Conservation (phyloP, 2,888 invertebrate genomes). For the Caenorhabditis sp. region DNA sequence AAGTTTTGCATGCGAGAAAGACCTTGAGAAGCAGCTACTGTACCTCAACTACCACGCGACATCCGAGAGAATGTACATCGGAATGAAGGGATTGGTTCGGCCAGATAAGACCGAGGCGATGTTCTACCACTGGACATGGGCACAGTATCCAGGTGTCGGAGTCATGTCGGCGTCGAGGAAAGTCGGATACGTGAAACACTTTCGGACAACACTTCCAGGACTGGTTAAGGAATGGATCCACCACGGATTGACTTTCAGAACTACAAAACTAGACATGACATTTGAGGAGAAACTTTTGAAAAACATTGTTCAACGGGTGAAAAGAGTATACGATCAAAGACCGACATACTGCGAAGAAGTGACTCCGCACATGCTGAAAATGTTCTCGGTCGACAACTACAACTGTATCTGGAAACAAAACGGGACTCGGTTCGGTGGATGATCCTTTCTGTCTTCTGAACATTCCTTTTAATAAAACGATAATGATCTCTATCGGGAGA, state of each 20-base stretch:
- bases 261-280: neutral
- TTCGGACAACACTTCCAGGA: neutral
- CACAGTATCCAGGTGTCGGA: constrained; percentile 11
- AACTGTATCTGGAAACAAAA: neutral
- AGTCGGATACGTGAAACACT: constrained; percentile 7
- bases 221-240: neutral
- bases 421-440: neutral
- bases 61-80: neutral
- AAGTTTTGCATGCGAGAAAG: neutral
- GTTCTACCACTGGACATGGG: constrained; percentile 21
- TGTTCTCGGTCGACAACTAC: neutral
- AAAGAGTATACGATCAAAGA: constrained; percentile 1
- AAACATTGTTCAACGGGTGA: neutral
- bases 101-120: constrained; percentile 11
- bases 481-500: no score
- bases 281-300: constrained; percentile 8
- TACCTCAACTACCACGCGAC: constrained; percentile 10
- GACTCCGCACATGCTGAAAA: neutral
- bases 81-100: neutral
- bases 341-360: constrained; percentile 7
- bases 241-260: neutral
- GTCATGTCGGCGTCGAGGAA: neutral
- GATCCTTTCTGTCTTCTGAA: neutral
- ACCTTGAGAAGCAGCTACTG: neutral
- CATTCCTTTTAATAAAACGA: no score